Conservation (phyloP, 2,797 vertebrate species). For the Momotus momota region DNA sequence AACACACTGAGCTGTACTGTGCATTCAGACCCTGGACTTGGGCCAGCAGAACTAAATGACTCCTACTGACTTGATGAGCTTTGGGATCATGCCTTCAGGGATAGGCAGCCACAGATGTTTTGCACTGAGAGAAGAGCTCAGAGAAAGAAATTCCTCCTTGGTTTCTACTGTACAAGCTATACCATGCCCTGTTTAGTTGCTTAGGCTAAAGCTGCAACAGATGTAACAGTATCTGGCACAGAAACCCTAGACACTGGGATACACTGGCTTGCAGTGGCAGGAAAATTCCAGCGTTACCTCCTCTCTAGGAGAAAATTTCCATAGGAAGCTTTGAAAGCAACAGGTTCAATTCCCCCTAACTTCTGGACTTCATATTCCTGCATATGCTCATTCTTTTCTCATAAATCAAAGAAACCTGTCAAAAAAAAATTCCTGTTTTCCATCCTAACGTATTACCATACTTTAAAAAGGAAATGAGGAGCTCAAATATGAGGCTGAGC, state of each 20-base stretch:
- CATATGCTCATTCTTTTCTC: background rate
- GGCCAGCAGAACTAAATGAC: background rate
- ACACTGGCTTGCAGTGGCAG: background rate
- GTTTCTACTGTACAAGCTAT: background rate
- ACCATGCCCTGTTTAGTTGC: background rate
- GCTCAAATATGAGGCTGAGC: background rate
- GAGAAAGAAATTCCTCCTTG: background rate
- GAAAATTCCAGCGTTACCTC: background rate
- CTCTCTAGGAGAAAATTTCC: background rate
- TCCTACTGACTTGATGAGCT: background rate
- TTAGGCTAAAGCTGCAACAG: background rate
- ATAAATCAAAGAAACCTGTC: background rate
- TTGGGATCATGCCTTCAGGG: background rate
- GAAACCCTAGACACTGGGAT: background rate
- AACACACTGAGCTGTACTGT: background rate
- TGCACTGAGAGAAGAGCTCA: background rate
- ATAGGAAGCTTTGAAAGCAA: slow-evolving; percentile 13
- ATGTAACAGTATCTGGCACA: background rate
- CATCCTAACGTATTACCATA: background rate
- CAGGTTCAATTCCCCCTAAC: background rate
- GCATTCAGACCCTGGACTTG: background rate
- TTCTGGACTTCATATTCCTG: background rate
- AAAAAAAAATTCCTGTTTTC: slow-evolving; percentile 5
- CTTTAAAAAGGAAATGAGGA: background rate
- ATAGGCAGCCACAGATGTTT: background rate